A percentile compares a stretch with the other conserved stretches of the same genome.
These are phyloP conservation scores for Lepisosteus osseus DNA, from an alignment of 2,113 vertebrate genomes.

Conservation along the genomic window DNA sequence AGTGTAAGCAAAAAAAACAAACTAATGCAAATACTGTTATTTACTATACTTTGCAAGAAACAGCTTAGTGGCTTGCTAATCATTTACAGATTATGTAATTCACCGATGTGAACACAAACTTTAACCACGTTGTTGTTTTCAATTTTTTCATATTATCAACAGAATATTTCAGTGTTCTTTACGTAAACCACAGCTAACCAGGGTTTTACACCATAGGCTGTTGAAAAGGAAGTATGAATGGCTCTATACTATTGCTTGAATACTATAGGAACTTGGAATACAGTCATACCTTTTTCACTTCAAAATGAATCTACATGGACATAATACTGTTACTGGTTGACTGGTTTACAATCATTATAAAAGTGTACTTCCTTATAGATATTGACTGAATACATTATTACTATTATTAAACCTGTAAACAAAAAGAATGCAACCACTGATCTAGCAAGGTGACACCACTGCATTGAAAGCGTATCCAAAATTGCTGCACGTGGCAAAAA, in stretches of 20 bases:
- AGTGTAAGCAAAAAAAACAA: too few species aligned
- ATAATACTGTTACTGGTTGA: conserved; percentile 59
- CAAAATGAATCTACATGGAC: conserved; percentile 23
- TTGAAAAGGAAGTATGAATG: conserved; percentile 31
- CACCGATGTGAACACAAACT: too few species aligned
- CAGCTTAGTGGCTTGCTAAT: too few species aligned
- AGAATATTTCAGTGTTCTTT: not conserved
- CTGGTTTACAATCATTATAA: conserved; percentile 53
- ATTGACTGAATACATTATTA: conserved; percentile 36
- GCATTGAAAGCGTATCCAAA: conserved; percentile 52
- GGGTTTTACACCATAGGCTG: not conserved
- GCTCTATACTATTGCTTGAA: conserved; percentile 56
- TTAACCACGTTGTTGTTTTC: too few species aligned
- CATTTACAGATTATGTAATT: too few species aligned
- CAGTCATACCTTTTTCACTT: conserved; percentile 47
- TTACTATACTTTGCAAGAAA: too few species aligned
- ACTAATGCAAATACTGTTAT: too few species aligned
- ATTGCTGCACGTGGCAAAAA: conserved; percentile 55
- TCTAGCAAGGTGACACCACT: conserved; percentile 45
- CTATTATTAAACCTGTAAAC: conserved; percentile 31
- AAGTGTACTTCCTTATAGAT: conserved; percentile 34
- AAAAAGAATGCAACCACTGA: conserved; percentile 26
- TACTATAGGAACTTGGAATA: conserved; percentile 55
- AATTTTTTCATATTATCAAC: too few species aligned
- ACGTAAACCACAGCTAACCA: not conserved